These are phyloP conservation scores for Polyodon spathula DNA, from an alignment of 2,113 vertebrate genomes.

Conservation along the genomic window DNA sequence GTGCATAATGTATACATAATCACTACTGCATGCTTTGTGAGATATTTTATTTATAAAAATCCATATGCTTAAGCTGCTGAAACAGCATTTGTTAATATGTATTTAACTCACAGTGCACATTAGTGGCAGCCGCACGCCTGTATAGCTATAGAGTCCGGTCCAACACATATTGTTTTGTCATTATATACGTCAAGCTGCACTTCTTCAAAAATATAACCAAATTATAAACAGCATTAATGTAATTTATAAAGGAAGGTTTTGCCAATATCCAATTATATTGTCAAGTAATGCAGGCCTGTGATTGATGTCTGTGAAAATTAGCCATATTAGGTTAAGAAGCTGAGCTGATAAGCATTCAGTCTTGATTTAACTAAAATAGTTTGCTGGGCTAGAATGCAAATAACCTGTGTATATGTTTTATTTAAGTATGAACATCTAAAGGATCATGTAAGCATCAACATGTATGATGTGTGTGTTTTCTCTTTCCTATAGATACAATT, in stretches of 20 bases:
- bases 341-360: not conserved
- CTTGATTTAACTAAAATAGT: not conserved
- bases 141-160: slow-evolving; percentile 1
- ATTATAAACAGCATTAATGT: not conserved
- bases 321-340: slow-evolving; percentile 3
- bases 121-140: not conserved
- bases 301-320: slow-evolving; percentile 31
- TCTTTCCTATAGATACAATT: no score
- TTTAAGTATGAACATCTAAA: not conserved
- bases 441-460: no score
- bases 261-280: slow-evolving; percentile 29
- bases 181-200: not conserved
- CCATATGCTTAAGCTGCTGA: not conserved
- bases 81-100: not conserved
- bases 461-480: no score
- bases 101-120: no score
- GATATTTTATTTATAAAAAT: no score
- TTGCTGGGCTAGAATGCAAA: not conserved
- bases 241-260: slow-evolving; percentile 18
- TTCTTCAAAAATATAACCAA: slow-evolving; percentile 7
- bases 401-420: not conserved
- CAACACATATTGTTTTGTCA: not conserved
- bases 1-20: no score
- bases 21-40: no score
- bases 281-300: slow-evolving; percentile 34